Evolutionary conservation across 2,113 vertebrate genomes (phyloP).

Genomic region (Malurus elegans): DNA sequence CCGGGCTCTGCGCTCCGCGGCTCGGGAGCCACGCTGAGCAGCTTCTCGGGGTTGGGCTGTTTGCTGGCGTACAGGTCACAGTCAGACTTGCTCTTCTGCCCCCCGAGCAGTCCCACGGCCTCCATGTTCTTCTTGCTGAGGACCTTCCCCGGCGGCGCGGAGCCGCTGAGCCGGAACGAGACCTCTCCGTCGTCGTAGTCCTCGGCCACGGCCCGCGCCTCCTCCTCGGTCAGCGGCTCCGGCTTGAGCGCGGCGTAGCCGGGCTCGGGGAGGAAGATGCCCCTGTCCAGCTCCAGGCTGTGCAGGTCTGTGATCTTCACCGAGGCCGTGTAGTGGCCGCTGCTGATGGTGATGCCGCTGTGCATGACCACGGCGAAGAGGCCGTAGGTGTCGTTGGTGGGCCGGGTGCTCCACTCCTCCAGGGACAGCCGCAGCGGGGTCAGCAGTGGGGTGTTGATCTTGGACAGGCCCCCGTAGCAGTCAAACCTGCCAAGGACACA

Average conservation of each 20-base stretch:
- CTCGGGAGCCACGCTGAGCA: constrained; percentile 31
- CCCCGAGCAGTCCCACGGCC: constrained; percentile 88
- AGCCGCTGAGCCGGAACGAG: constrained; percentile 76
- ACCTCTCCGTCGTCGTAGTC: constrained; percentile 85
- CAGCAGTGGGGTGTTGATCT: constrained; percentile 93
- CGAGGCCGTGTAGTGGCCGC: constrained; percentile 95
- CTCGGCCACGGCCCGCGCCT: constrained; percentile 63
- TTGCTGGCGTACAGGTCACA: constrained; percentile 80
- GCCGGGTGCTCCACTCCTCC: constrained; percentile 91
- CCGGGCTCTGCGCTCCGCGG: constrained; percentile 60
- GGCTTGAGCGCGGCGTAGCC: constrained; percentile 60
- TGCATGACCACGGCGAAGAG: constrained; percentile 97
- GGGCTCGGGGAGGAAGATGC: constrained; percentile 66
- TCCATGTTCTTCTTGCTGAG: constrained; percentile 85
- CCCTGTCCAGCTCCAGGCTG: constrained; percentile 72
- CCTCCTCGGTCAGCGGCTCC: constrained; percentile 71
- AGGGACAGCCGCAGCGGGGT: constrained; percentile 88
- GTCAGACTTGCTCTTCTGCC: constrained; percentile 87
- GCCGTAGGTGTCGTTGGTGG: constrained; percentile 84
- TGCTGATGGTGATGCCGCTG: constrained; percentile 95
- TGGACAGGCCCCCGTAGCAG: constrained; percentile 91
- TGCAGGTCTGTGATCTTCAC: constrained; percentile 84
- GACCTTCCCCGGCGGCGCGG: constrained; percentile 69
- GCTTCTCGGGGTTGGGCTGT: constrained; percentile 77
- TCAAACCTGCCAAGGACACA: constrained; percentile 75